Evolutionary conservation across 2,888 invertebrate species (phyloP).

Genomic region (Spodoptera picta): DNA sequence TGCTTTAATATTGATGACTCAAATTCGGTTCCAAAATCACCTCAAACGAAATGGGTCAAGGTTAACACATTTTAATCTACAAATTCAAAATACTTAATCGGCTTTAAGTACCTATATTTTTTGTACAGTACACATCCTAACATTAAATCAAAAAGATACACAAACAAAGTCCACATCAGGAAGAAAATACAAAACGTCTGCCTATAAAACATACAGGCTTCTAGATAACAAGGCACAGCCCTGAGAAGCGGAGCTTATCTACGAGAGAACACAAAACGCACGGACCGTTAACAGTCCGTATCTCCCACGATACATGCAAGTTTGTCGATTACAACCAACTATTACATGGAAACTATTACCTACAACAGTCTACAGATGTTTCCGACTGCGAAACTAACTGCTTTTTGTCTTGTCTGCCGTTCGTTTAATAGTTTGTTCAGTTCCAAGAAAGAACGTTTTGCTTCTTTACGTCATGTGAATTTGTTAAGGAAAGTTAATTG

Average conservation of each 20-base stretch:
- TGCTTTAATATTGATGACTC: too few species aligned
- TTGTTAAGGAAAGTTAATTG: conserved; percentile 33
- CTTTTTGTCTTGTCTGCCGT: conserved; percentile 45
- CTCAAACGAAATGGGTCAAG: too few species aligned
- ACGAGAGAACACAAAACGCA: conserved; percentile 61
- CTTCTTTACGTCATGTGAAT: conserved; percentile 7
- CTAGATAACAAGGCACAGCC: conserved; percentile 49
- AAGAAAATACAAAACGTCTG: conserved; percentile 19
- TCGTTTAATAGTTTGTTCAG: conserved; percentile 32
- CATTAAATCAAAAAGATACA: conserved; percentile 36
- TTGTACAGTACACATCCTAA: background rate
- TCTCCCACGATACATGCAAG: conserved; percentile 63
- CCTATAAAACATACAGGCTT: conserved; percentile 32
- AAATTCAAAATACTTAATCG: too few species aligned
- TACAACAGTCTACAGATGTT: conserved; percentile 27
- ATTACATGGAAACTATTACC: conserved; percentile 47
- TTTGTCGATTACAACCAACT: conserved; percentile 49
- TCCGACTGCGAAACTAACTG: conserved; percentile 36
- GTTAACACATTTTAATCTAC: too few species aligned
- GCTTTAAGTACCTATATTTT: too few species aligned
- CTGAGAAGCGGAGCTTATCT: conserved; percentile 50
- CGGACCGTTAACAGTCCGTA: conserved; percentile 64
- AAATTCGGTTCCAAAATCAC: too few species aligned
- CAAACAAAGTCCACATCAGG: conserved; percentile 19
- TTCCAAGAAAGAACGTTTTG: conserved; percentile 37